Base-by-base conservation (phyloP, 2,113 vertebrate genomes). In the Procavia capensis region DNA sequence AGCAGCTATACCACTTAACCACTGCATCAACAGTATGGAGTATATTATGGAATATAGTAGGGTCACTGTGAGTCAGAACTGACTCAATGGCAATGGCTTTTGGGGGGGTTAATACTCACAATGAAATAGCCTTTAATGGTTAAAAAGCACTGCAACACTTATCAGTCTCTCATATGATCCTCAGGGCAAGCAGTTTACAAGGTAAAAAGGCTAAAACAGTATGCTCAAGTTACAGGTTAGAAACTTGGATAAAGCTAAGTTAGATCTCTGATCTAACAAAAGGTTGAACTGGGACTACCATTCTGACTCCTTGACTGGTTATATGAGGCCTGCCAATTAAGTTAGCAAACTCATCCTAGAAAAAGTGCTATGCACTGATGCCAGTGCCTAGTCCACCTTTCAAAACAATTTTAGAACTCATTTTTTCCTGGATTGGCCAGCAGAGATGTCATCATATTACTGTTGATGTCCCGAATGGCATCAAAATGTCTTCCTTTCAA, bases 81-180 rank as follows among this genome's bases (percentile, higher is more conserved):
- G 50, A 54, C 13, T 54, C 50, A 54, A 16, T 54, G 50, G 50
- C 50, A 54, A 54, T 54, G 50, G 50, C 13, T 17, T 54, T 54
- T 54, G 13, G 13, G 10, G 50, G 10, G 13, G 13, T 17, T 54
- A 70, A 70, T 70, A 36, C 34, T 27, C 43, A 88, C 0, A 5
- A 79, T 91, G 75, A 8, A 25, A 59, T 63, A 78, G 39, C 17
- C 61, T 83, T 93, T 79, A 72, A 81, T 34, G 36, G 19, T 79
- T 96, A 94, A 80, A 78, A 76, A 94, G n/a, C 9, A 74, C n/a
- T 59, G 25, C 43, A 54, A 80, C 13, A 68, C 29, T 87, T 36
- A 45, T n/a, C 41, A 74, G 45, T 87, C 66, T 50, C 1, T 88
- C 22, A 63, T 70, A 34, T 89, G 70, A 78, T 64, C 47, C 39